A percentile compares a stretch with the other conserved stretches of the same genome.
Conservation (phyloP, 2,888 invertebrate genomes). For the Hypena proboscidalis region DNA sequence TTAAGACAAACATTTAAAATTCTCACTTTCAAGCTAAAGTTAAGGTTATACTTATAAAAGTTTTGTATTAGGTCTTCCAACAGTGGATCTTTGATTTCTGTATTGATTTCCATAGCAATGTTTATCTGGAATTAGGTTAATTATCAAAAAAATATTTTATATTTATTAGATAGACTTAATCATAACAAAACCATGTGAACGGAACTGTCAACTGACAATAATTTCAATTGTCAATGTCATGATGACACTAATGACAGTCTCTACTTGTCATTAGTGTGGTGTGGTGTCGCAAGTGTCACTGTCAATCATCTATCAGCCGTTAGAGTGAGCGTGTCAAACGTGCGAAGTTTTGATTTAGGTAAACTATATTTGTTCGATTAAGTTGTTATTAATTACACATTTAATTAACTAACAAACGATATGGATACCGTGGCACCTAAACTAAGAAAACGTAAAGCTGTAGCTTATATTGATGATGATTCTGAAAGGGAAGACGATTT, state of each 20-base stretch:
- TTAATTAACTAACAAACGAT: no score
- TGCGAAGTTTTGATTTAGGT: no score
- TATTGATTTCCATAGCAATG: background rate
- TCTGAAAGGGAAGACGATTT: conserved; percentile 19
- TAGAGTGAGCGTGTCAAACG: no score
- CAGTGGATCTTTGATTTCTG: conserved; percentile 10
- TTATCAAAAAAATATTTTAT: background rate
- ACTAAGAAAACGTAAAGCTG: conserved; percentile 50
- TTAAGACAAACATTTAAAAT: no score
- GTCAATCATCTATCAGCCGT: no score
- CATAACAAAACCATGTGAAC: background rate
- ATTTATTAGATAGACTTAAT: background rate
- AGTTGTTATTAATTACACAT: no score
- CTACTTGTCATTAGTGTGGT: no score
- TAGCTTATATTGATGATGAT: conserved; percentile 31
- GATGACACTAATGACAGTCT: no score
- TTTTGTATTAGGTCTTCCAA: conserved; percentile 33
- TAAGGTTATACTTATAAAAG: conserved; percentile 51
- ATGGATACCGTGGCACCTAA: conserved; percentile 12
- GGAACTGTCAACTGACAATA: background rate
- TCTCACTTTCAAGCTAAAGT: conserved; percentile 51
- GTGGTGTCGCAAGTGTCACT: no score
- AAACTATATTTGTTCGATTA: no score
- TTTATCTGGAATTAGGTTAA: background rate
- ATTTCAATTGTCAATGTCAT: background rate